These are phyloP conservation scores for Dromococcyx pavoninus DNA, from an alignment of 2,797 vertebrate genomes.

Conservation along the genomic window DNA sequence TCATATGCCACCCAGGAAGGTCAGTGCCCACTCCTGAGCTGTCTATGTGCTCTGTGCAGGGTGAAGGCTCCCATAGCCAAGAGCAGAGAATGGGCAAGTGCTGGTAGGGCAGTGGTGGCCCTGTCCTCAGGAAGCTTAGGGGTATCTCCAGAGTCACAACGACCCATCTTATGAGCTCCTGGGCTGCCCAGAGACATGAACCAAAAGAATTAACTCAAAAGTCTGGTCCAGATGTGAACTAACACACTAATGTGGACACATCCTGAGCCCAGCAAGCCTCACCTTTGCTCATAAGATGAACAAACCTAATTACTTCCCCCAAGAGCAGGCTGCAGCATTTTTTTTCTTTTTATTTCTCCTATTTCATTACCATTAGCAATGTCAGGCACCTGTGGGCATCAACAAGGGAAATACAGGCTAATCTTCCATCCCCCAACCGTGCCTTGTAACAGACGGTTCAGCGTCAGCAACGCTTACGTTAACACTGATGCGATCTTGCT, in stretches of 20 bases:
- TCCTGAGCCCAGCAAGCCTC: not conserved
- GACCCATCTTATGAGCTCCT: not conserved
- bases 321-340: not conserved
- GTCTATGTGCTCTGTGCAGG: fast-evolving
- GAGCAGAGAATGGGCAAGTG: not conserved
- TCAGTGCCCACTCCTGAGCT: fast-evolving
- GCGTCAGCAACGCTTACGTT: not conserved
- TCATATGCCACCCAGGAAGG: not conserved
- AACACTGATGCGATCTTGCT: not conserved
- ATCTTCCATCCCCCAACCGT: not conserved
- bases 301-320: not conserved
- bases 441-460: not conserved
- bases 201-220: not conserved
- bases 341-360: not conserved
- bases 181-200: not conserved
- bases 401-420: not conserved
- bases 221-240: not conserved
- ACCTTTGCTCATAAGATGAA: not conserved
- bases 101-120: not conserved
- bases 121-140: not conserved
- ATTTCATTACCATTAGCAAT: not conserved
- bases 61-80: fast-evolving
- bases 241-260: fast-evolving
- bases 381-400: not conserved
- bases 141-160: not conserved